phyloP scores from a whole-genome alignment of 1,140 invertebrate genomes.

The Acromyrmex charruanus region DNA sequence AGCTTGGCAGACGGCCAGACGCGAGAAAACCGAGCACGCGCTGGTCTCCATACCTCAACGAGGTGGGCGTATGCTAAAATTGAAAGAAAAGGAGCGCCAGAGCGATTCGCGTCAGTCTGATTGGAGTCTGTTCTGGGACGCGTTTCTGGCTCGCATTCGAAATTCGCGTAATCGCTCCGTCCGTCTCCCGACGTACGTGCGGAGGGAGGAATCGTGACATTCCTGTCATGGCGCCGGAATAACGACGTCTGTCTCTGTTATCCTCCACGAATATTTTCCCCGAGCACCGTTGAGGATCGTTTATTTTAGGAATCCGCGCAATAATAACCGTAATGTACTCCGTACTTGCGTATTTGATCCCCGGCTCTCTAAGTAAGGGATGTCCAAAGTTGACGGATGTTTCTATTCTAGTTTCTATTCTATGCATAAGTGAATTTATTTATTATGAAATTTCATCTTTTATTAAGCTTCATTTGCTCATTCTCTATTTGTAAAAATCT shows the following conservation, averaged over 20 bases:
- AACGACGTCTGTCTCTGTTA: slow-evolving; percentile 38
- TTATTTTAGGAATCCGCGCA: slow-evolving; percentile 41
- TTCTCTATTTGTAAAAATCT: neutral
- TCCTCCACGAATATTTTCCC: slow-evolving; percentile 8
- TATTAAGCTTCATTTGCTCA: neutral
- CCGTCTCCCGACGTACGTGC: slow-evolving; percentile 43
- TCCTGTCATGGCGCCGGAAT: slow-evolving; percentile 36
- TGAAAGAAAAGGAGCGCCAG: slow-evolving; percentile 72
- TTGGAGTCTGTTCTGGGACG: slow-evolving; percentile 68
- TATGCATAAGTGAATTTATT: neutral
- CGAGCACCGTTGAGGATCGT: slow-evolving; percentile 7
- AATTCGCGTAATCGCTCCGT: slow-evolving; percentile 70
- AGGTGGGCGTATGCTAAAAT: slow-evolving; percentile 74
- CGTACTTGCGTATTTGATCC: neutral
- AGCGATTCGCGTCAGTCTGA: slow-evolving; percentile 71
- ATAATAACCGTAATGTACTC: slow-evolving; percentile 23
- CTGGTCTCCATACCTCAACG: slow-evolving; percentile 28
- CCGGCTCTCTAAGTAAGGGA: neutral
- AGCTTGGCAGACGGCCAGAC: slow-evolving; percentile 70
- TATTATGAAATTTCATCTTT: neutral
- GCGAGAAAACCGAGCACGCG: slow-evolving; percentile 54
- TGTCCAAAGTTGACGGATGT: too few species aligned
- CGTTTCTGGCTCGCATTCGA: slow-evolving; percentile 72
- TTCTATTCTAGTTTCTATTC: too few species aligned
- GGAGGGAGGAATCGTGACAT: slow-evolving; percentile 23